Base-by-base conservation (phyloP, 2,888 invertebrate species). In the Cheilosia pagana region DNA sequence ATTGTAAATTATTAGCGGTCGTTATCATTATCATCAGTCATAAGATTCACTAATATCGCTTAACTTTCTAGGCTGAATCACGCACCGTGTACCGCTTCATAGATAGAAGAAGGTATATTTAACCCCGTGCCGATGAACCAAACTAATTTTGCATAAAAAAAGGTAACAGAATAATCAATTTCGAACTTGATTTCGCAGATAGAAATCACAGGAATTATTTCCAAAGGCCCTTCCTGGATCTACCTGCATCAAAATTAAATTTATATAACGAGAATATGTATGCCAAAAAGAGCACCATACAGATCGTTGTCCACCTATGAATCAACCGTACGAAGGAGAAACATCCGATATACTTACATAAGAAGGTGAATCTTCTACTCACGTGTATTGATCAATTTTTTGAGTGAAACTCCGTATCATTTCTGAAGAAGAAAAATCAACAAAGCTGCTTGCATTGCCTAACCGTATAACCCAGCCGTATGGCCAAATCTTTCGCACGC, bases 321-420 rank as follows among this genome's bases (percentile, higher is more conserved):
- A 8, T n/a, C 21, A 19, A 45, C 8, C 19, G 3, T 39, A 28
- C 25, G 25, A 16, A 48, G 23, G 19, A 14, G 63, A 41, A 19
- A 10, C 41, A 59, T 63, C 35, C 45, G 53, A 41, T 50, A 52
- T 19, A 48, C 41, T 60, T 72, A 62, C 55, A 48, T 63, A 74
- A 55, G 45, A 55, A 48, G 55, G 74, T 48, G 57, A 74, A 57
- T 74, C 65, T 74, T 74, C 39, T 39, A 19, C 55, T 74, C 55
- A 72, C 62, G 45, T 72, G 75, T 43, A 74, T 75, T 75, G 75
- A 75, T 75, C 31, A 67, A 74, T 72, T 74, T 62, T 63, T 74
- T 72, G 74, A 74, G 63, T 55, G 45, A 63, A 74, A 65, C 63
- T 23, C 55, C 57, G 74, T 55, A 63, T 55, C 63, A 63, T 35